Evolutionary conservation across 2,888 invertebrate species (phyloP).

Genomic region (Nemotelus pantherinus): DNA sequence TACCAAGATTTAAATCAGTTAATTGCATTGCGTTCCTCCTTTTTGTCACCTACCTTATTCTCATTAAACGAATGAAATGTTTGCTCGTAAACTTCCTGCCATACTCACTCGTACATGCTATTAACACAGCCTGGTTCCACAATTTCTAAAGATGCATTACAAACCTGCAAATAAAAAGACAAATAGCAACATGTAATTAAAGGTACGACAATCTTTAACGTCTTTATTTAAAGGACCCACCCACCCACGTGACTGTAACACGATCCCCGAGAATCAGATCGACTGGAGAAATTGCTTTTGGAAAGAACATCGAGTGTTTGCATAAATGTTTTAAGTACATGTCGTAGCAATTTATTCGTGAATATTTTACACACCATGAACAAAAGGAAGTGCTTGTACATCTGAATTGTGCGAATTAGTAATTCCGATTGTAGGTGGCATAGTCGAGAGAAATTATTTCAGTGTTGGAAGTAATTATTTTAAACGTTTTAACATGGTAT

Average conservation of each 20-base stretch:
- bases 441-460: too few relatives aligned
- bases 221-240: conserved; percentile 38
- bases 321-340: conserved; percentile 25
- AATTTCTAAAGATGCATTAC: conserved; percentile 6
- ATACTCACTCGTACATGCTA: background rate
- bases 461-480: too few relatives aligned
- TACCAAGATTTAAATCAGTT: conserved; percentile 27
- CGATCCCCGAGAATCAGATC: background rate
- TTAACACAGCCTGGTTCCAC: background rate
- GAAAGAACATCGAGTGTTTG: background rate
- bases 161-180: conserved; percentile 26
- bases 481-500: too few relatives aligned
- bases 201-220: conserved; percentile 34
- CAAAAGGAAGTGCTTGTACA: too few relatives aligned
- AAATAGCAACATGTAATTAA: conserved; percentile 24
- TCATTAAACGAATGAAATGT: conserved; percentile 36
- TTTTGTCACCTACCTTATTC: conserved; percentile 22
- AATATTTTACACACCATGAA: background rate
- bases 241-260: conserved; percentile 5
- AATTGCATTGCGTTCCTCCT: conserved; percentile 40
- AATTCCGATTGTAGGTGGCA: too few relatives aligned
- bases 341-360: conserved; percentile 8
- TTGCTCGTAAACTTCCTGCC: conserved; percentile 13
- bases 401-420: too few relatives aligned
- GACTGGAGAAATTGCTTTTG: conserved; percentile 24